phyloP scores from a whole-genome alignment of 2,888 invertebrate genomes.

The Rotaria magnacalcarata region DNA sequence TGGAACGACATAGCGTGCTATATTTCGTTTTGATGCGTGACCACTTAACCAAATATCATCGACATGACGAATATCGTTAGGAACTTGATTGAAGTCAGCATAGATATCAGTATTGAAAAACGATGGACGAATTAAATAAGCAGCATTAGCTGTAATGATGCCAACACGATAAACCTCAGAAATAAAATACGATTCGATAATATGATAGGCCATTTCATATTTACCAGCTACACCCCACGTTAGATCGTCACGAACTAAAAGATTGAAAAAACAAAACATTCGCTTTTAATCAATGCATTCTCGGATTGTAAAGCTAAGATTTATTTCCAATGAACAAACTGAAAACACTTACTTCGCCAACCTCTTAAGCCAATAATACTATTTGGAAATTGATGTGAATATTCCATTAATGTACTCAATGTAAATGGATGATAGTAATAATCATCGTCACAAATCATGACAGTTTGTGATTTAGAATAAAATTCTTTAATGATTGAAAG shows the following conservation, averaged over 20 bases:
- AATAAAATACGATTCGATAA: not conserved
- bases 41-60: conserved; percentile 36
- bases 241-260: not conserved
- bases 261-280: no score
- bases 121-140: not conserved
- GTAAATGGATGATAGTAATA: conserved; percentile 20
- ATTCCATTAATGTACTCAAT: not conserved
- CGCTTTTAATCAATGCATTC: no score
- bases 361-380: not conserved
- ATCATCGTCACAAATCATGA: conserved; percentile 14
- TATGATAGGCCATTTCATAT: not conserved
- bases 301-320: no score
- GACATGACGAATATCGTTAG: not conserved
- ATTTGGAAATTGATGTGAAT: not conserved
- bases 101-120: not conserved
- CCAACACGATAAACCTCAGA: not conserved
- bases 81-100: not conserved
- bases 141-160: not conserved
- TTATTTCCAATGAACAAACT: no score
- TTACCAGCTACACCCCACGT: not conserved
- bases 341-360: not conserved
- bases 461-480: not conserved
- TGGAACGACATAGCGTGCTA: not conserved
- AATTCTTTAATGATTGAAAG: not conserved
- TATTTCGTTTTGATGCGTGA: not conserved